phyloP scores from a whole-genome alignment of 2,888 invertebrate species.

The Caenorhabditis drosophilae region DNA sequence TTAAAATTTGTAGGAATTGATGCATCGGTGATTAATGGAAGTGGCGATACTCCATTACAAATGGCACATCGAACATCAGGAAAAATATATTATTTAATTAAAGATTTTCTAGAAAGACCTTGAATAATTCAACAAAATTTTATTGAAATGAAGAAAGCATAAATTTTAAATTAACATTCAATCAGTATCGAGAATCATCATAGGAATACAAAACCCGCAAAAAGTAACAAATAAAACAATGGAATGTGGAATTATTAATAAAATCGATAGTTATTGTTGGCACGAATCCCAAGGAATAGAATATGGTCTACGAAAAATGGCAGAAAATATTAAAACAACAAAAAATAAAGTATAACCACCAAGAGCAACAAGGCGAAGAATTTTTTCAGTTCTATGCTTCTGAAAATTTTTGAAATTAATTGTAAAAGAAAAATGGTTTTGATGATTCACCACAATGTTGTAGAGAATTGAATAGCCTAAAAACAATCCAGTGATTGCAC shows the following conservation, averaged over 20 bases:
- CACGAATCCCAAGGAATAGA: constrained; percentile 28
- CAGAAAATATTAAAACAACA: constrained; percentile 24
- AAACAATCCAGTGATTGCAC: constrained; percentile 85
- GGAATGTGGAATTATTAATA: constrained; percentile 7
- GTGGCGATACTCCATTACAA: constrained; percentile 64
- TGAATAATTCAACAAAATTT: no score
- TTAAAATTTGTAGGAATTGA: constrained; percentile 51
- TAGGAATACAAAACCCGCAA: constrained; percentile 1
- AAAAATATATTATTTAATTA: constrained; percentile 36
- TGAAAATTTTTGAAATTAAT: neutral
- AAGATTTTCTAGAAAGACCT: constrained; percentile 30
- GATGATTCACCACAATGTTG: constrained; percentile 41
- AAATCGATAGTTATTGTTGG: no score
- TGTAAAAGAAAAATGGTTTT: neutral
- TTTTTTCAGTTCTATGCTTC: constrained; percentile 34
- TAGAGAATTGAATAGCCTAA: constrained; percentile 69
- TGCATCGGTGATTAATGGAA: constrained; percentile 48
- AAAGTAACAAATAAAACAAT: neutral
- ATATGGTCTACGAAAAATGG: constrained; percentile 34
- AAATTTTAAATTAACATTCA: neutral
- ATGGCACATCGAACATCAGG: constrained; percentile 58
- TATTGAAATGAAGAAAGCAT: no score
- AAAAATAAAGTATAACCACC: constrained; percentile 23
- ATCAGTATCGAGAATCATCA: constrained; percentile 7
- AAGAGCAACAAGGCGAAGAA: constrained; percentile 37